Percentiles rank a stretch among this genome's conserved stretches.
These are phyloP conservation scores for Neomonachus schauinslandi DNA, from an alignment of 2,113 vertebrate species.

Conservation along the genomic window DNA sequence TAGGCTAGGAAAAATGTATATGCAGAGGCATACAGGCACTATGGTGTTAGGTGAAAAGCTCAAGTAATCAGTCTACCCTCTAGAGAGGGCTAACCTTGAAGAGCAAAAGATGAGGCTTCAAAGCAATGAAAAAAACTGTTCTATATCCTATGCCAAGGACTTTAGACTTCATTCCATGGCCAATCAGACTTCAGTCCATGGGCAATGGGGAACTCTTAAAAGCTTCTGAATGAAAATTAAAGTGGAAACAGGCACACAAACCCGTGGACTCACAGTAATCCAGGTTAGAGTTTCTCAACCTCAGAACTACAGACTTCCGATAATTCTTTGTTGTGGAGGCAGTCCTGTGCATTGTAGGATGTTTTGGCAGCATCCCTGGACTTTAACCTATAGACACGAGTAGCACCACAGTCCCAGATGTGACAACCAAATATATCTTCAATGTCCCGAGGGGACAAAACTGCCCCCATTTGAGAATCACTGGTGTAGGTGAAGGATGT, in stretches of 20 bases:
- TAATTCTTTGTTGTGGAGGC: background rate
- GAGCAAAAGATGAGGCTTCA: constrained; percentile 4
- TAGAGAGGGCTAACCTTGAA: background rate
- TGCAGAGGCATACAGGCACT: background rate
- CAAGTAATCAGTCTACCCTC: background rate
- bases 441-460: background rate
- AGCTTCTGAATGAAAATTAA: background rate
- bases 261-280: background rate
- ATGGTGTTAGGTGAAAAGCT: background rate
- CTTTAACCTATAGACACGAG: background rate
- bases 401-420: background rate
- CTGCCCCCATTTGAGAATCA: background rate
- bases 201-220: background rate
- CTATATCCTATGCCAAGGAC: background rate
- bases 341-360: background rate
- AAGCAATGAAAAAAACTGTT: background rate
- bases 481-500: background rate
- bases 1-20: background rate
- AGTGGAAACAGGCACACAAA: background rate
- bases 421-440: background rate
- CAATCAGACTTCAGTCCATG: background rate
- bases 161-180: background rate
- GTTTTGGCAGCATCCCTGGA: background rate
- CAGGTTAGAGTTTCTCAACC: background rate
- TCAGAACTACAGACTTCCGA: background rate